A percentile compares a stretch with the other conserved stretches of the same genome.
Conservation (phyloP, 2,888 invertebrate genomes). For the Ophonus ardosiacus region DNA sequence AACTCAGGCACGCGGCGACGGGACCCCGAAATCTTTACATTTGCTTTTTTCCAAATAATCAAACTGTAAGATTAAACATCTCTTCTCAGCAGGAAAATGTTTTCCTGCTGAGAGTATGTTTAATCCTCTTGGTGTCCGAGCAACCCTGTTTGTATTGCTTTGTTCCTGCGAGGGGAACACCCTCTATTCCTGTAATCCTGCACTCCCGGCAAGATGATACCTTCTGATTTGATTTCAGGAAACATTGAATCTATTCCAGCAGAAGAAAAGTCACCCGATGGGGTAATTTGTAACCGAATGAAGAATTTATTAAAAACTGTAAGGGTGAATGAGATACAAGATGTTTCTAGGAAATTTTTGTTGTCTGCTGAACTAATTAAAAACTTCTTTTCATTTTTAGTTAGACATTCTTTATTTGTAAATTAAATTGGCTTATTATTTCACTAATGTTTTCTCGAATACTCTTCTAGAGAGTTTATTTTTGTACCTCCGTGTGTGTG, state of each 20-base stretch:
- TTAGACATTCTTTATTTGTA: too few relatives aligned
- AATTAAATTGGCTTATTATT: too few relatives aligned
- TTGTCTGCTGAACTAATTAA: too few relatives aligned
- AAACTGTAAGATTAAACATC: not conserved
- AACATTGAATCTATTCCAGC: conserved; percentile 23
- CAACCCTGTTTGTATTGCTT: conserved; percentile 34
- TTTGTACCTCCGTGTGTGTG: not conserved
- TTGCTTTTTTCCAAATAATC: not conserved
- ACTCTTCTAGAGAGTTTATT: not conserved
- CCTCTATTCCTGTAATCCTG: not conserved
- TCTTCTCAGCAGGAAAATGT: not conserved
- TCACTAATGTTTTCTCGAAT: not conserved
- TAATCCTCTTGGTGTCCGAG: not conserved
- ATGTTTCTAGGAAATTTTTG: too few relatives aligned
- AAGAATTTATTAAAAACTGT: not conserved
- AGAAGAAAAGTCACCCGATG: not conserved
- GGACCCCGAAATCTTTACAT: too few relatives aligned
- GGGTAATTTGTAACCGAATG: not conserved
- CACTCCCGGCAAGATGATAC: conserved; percentile 20
- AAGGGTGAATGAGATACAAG: not conserved
- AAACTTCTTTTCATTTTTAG: too few relatives aligned
- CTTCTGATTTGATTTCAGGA: conserved; percentile 29
- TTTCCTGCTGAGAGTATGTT: not conserved
- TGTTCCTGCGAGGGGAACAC: conserved; percentile 25
- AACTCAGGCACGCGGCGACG: too few relatives aligned